Evolutionary conservation across 2,113 vertebrate genomes (phyloP), one percentile per base, ranked within the genome.

Genomic region (Axis porcinus): DNA sequence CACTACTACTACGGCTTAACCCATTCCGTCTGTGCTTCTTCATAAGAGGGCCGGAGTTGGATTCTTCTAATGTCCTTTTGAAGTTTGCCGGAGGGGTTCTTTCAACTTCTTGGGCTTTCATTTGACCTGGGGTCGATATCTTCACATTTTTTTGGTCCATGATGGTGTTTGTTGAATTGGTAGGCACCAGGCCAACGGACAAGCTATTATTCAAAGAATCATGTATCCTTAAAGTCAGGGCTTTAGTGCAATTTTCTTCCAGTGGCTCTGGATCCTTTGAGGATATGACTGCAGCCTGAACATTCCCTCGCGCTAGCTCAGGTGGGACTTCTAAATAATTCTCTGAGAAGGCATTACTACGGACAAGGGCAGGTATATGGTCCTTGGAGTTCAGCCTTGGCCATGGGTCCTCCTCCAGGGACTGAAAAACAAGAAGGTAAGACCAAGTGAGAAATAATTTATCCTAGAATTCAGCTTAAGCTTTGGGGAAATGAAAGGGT

Each of bases 31-130:
- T 98, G 0, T 98, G 98, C 91, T 99, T 99, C 98, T 99, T 99
- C 97, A 99, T 0, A 23, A 98, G 97, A 19, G 99, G 99, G 81
- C 98, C 98, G 25, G 98, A 99, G 79, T 99, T 99, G 76, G 99
- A 98, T 90, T 99, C 99, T 94, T 99, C 98, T 95, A 98, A 50
- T 62, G 99, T 99, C 98, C 98, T 98, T 98, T 99, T 99, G 97
- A 99, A 99, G 95, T 67, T 99, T 4, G 95, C 98, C 15, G 98
- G 83, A 6, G 98, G 98, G 58, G 98, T 97, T 98, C 98, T 96
- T 98, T 99, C 99, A 17, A 98, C 97, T 7, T 99, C 99, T 87
- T 98, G 98, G 74, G 98, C 98, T 98, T 99, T 99, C 30, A 95
- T 96, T 2, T 93, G 98, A 45, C 98, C 98, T 8, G 83, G 78